Conservation (phyloP, 1,140 invertebrate species). For the Bombus fervidus region DNA sequence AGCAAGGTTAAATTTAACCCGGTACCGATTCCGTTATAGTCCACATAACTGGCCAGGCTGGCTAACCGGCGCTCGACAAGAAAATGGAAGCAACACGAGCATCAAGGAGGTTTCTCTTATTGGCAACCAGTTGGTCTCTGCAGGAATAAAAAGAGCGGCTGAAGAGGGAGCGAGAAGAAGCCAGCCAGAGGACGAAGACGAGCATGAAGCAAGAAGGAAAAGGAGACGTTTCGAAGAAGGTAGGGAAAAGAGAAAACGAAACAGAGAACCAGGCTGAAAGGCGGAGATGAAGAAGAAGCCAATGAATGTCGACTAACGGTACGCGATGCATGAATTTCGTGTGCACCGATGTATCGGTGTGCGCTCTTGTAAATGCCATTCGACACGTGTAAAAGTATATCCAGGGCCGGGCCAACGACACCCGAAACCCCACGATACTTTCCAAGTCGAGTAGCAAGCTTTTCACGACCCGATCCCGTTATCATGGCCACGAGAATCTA, state of each 20-base stretch:
- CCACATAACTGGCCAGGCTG: constrained; percentile 55
- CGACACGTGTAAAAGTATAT: constrained; percentile 31
- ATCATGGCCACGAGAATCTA: not conserved
- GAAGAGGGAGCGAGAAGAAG: constrained; percentile 1
- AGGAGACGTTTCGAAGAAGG: constrained; percentile 53
- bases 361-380: constrained; percentile 37
- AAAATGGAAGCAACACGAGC: constrained; percentile 55
- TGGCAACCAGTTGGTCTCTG: constrained; percentile 52
- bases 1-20: constrained; percentile 66
- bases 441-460: not conserved
- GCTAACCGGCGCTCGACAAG: constrained; percentile 45
- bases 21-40: constrained; percentile 65
- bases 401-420: constrained; percentile 23
- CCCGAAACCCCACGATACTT: not conserved
- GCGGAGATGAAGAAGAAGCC: constrained; percentile 75
- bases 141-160: constrained; percentile 12
- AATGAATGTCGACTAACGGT: constrained; percentile 79
- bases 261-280: constrained; percentile 56
- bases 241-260: constrained; percentile 22
- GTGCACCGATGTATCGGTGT: constrained; percentile 38
- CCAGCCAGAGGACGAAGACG: not conserved
- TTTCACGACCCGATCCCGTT: not conserved
- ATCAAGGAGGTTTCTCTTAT: constrained; percentile 56
- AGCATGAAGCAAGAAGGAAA: not conserved
- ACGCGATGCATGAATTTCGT: constrained; percentile 75